Evolutionary conservation across 2,797 vertebrate genomes (phyloP).

Genomic region (Jordanella pulchra): DNA sequence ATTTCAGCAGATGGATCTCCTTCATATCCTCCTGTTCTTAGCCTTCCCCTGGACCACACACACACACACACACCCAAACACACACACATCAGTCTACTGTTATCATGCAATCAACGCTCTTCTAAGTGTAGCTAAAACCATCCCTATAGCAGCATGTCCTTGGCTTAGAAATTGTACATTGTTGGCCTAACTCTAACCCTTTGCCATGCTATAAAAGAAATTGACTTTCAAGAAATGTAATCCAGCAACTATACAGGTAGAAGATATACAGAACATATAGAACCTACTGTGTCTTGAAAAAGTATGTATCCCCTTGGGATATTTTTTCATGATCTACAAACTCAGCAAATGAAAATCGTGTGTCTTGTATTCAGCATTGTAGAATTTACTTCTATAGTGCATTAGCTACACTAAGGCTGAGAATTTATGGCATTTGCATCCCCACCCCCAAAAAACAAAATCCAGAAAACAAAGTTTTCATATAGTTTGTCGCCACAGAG

Average conservation of each 20-base stretch:
- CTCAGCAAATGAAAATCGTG: no score
- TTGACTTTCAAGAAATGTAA: slow-evolving; percentile 40
- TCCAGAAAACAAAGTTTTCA: no score
- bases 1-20: slow-evolving; percentile 65
- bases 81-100: slow-evolving; percentile 27
- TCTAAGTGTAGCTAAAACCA: not conserved
- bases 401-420: no score
- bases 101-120: slow-evolving; percentile 40
- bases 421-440: no score
- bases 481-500: no score
- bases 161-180: slow-evolving; percentile 15
- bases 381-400: no score
- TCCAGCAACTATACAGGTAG: slow-evolving; percentile 26
- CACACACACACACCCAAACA: no score
- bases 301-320: no score
- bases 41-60: slow-evolving; percentile 63
- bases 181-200: no score
- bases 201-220: slow-evolving; percentile 31
- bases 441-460: no score
- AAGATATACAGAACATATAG: slow-evolving; percentile 12
- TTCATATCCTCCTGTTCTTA: slow-evolving; percentile 54
- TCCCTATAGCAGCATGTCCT: slow-evolving; percentile 28
- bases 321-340: not conserved
- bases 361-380: no score
- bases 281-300: not conserved